phyloP scores from a whole-genome alignment of 2,888 invertebrate genomes.

The Lampropteryx suffumata region DNA sequence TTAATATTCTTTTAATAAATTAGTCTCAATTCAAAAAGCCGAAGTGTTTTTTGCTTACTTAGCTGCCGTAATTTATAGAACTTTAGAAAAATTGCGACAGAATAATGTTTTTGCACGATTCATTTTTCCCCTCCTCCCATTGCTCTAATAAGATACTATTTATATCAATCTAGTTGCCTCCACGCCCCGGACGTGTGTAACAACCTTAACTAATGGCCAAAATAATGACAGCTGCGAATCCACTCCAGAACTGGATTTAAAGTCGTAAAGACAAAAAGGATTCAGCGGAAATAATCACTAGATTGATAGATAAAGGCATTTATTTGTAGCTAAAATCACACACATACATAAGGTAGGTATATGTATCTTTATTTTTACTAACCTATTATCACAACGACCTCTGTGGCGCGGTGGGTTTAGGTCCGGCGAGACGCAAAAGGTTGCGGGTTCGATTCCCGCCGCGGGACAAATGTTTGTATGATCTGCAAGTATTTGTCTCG shows the following conservation, averaged over 20 bases:
- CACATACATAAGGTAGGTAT: background rate
- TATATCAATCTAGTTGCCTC: constrained; percentile 69
- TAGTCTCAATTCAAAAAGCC: no score
- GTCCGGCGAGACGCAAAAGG: no score
- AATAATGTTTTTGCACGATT: constrained; percentile 26
- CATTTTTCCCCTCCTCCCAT: constrained; percentile 43
- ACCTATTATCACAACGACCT: no score
- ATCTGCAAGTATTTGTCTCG: no score
- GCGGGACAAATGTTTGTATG: no score
- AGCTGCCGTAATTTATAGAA: background rate
- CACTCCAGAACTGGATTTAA: constrained; percentile 26
- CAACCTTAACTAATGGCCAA: constrained; percentile 58
- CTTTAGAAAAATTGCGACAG: background rate
- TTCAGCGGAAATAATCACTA: background rate
- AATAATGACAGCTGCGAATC: constrained; percentile 50
- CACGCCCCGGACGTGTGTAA: constrained; percentile 61
- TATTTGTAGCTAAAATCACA: no score
- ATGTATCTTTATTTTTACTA: background rate
- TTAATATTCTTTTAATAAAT: no score
- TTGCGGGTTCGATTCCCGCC: no score
- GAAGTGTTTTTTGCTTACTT: background rate
- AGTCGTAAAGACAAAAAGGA: constrained; percentile 19
- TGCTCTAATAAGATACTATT: constrained; percentile 66
- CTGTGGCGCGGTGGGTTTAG: no score
- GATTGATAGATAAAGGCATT: no score